phyloP scores from a whole-genome alignment of 2,113 vertebrate genomes.

The Phocoena phocoena region DNA sequence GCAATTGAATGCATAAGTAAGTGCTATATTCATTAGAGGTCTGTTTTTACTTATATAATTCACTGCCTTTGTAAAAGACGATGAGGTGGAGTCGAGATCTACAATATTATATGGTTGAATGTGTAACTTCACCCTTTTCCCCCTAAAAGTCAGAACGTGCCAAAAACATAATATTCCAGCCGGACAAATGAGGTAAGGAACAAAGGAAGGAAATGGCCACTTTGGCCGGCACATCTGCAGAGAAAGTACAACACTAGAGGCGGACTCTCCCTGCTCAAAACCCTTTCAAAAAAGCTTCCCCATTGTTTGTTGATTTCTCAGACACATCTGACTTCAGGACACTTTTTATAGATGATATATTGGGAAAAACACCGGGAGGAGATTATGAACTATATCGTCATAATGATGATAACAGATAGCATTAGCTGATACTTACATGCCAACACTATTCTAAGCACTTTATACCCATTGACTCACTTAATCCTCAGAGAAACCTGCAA shows the following conservation, averaged over 20 bases:
- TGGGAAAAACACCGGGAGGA: neutral
- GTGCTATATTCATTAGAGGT: neutral
- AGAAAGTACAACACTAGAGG: neutral
- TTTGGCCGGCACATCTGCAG: neutral
- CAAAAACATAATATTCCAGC: slow-evolving; percentile 38
- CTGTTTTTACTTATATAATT: slow-evolving; percentile 36
- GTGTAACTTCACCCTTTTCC: neutral
- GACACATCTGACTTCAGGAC: neutral
- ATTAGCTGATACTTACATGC: neutral
- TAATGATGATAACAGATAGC: neutral
- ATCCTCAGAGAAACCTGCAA: neutral
- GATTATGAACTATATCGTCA: neutral
- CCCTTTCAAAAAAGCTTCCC: neutral
- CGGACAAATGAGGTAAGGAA: neutral
- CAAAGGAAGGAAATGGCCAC: slow-evolving; percentile 38
- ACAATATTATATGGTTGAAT: neutral
- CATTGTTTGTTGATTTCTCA: neutral
- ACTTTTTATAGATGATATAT: neutral
- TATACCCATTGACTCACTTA: neutral
- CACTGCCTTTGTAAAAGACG: neutral
- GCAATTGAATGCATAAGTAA: neutral
- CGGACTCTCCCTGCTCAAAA: neutral
- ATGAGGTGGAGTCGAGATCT: neutral
- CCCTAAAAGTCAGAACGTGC: neutral
- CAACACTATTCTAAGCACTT: neutral